These are phyloP conservation scores for Caenorhabditis remanei DNA, from an alignment of 1,140 invertebrate genomes.

Conservation along the genomic window DNA sequence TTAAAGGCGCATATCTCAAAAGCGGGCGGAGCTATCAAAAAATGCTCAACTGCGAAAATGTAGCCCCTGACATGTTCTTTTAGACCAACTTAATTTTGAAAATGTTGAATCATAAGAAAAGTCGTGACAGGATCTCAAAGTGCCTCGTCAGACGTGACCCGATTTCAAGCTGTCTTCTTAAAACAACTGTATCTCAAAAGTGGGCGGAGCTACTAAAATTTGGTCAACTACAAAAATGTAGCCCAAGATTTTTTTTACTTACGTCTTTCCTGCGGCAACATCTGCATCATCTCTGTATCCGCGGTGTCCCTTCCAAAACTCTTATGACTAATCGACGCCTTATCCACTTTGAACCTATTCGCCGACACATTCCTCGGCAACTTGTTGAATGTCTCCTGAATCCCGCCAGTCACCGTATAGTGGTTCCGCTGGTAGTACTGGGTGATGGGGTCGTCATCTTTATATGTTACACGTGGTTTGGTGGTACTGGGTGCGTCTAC, in stretches of 20 bases:
- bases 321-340: slow-evolving; percentile 11
- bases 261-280: slow-evolving; percentile 16
- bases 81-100: no score
- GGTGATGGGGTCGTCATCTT: neutral
- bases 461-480: neutral
- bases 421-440: slow-evolving; percentile 18
- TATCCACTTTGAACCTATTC: slow-evolving; percentile 11
- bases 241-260: neutral
- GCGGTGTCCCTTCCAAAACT: neutral
- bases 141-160: no score
- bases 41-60: no score
- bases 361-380: slow-evolving; percentile 17
- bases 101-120: no score
- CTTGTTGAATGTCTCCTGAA: neutral
- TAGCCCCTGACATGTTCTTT: no score
- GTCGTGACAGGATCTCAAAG: no score
- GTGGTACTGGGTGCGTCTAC: neutral
- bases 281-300: neutral
- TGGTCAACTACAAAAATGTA: no score
- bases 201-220: no score
- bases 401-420: neutral
- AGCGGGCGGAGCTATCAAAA: no score
- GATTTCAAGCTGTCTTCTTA: no score
- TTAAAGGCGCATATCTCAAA: no score
- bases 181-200: no score